Evolutionary conservation across 2,113 vertebrate species (phyloP).

Genomic region (human): DNA sequence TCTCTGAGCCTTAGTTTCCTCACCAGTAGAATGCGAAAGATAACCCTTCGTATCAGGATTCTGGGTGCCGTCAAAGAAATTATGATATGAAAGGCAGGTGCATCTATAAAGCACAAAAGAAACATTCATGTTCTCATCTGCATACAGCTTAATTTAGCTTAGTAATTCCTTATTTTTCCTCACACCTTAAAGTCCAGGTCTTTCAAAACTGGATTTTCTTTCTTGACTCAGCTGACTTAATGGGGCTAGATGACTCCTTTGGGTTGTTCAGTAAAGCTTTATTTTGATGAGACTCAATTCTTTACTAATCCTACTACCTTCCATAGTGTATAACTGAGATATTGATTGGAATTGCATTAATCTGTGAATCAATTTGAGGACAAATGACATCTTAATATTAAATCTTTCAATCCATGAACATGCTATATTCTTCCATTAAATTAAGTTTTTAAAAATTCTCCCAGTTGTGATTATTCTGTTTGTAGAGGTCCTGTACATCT

Average conservation of each 20-base stretch:
- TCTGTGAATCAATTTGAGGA: not conserved
- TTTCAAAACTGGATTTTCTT: not conserved
- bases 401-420: not conserved
- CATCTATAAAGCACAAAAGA: not conserved
- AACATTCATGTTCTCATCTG: not conserved
- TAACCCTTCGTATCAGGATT: not conserved
- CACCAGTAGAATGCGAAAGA: not conserved
- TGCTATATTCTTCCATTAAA: not conserved
- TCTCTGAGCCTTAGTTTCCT: not conserved
- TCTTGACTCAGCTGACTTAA: not conserved
- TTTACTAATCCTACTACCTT: not conserved
- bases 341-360: not conserved
- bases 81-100: not conserved
- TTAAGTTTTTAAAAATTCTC: not conserved
- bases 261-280: not conserved
- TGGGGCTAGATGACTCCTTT: not conserved
- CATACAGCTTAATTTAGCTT: not conserved
- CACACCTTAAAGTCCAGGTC: not conserved
- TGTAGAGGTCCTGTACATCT: not conserved
- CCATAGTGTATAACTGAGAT: not conserved
- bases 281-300: not conserved
- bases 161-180: not conserved
- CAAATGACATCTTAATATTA: not conserved
- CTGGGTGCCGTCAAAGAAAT: not conserved
- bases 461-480: not conserved